Conservation (phyloP, 1,140 invertebrate genomes). For the Sitobion miscanthi region DNA sequence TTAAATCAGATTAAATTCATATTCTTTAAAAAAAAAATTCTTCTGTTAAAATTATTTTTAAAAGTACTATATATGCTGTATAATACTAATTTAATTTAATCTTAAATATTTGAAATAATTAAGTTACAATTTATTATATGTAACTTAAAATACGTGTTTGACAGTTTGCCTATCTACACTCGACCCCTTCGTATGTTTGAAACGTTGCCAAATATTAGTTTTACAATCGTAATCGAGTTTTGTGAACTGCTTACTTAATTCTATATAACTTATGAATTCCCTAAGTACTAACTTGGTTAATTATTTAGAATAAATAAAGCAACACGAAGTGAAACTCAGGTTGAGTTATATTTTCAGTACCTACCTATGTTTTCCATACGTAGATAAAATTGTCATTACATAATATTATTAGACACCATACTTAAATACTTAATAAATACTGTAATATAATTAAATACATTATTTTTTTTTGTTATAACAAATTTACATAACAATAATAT, state of each 20-base stretch:
- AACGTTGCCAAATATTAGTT: background rate
- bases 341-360: background rate
- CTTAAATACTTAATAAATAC: too few species aligned
- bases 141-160: background rate
- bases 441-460: too few species aligned
- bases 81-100: background rate
- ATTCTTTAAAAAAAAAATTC: too few species aligned
- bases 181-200: background rate
- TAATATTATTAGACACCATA: too few species aligned
- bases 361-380: background rate
- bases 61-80: background rate
- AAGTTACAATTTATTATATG: background rate
- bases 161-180: background rate
- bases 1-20: too few species aligned
- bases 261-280: background rate
- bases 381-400: too few species aligned
- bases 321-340: background rate
- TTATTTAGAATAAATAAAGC: background rate
- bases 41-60: background rate
- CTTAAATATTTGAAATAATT: background rate
- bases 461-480: too few species aligned
- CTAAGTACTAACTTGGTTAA: background rate
- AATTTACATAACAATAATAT: too few species aligned
- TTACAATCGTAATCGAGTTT: background rate
- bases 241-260: background rate